These are phyloP conservation scores for Tenthredo distinguenda DNA, from an alignment of 2,888 invertebrate species.

Conservation along the genomic window DNA sequence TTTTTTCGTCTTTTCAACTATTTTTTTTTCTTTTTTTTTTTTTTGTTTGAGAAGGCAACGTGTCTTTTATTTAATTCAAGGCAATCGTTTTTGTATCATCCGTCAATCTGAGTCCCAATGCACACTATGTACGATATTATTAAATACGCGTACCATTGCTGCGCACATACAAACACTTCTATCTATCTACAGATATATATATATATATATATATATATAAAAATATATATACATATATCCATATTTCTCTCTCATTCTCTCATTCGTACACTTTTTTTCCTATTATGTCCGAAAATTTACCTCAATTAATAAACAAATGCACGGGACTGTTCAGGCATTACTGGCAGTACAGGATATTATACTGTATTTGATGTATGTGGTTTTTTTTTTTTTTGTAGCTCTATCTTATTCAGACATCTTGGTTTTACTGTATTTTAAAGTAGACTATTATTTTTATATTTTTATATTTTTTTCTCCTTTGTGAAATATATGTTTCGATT, in stretches of 20 bases:
- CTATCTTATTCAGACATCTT: background rate
- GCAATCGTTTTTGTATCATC: conserved; percentile 78
- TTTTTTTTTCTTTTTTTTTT: conserved; percentile 63
- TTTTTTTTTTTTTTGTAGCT: background rate
- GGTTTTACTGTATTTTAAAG: conserved; percentile 55
- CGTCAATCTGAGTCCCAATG: conserved; percentile 74
- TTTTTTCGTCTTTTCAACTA: conserved; percentile 61
- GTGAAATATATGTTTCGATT: background rate
- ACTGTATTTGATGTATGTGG: conserved; percentile 36
- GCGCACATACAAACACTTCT: conserved; percentile 58
- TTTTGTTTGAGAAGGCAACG: conserved; percentile 76
- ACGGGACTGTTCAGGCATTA: conserved; percentile 75
- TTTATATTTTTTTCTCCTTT: background rate
- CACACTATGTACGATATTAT: conserved; percentile 36
- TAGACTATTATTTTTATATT: conserved; percentile 56
- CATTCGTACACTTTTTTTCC: background rate
- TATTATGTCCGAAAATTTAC: background rate
- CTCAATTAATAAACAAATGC: conserved; percentile 62
- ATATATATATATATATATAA: background rate
- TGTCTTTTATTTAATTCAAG: conserved; percentile 74
- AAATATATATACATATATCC: background rate
- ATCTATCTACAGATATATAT: conserved; percentile 15
- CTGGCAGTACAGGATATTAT: conserved; percentile 75
- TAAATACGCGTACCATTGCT: background rate
- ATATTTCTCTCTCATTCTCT: background rate